A percentile compares a stretch with the other conserved stretches of the same genome.
Evolutionary conservation across 2,888 invertebrate genomes (phyloP).

Genomic region (Halictus ligatus): DNA sequence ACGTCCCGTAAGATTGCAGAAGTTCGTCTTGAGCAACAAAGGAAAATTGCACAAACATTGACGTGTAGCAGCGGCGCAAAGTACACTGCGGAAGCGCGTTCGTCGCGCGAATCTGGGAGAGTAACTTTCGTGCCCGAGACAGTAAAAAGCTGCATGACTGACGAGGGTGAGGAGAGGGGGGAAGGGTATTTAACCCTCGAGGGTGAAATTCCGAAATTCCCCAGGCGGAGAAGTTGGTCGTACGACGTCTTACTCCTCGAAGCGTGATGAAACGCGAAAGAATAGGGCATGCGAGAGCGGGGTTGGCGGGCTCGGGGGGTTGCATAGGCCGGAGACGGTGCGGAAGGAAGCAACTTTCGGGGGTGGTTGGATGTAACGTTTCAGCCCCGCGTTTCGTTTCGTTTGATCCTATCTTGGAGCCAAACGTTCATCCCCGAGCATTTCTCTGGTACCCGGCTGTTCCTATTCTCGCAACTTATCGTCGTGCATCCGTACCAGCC

Average conservation of each 20-base stretch:
- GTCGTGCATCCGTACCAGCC: constrained; percentile 36
- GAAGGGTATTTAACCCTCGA: neutral
- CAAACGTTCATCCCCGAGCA: constrained; percentile 57
- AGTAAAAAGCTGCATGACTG: neutral
- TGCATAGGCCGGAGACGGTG: constrained; percentile 26
- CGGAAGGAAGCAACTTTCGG: constrained; percentile 42
- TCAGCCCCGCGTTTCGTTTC: constrained; percentile 51
- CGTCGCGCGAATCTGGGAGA: neutral
- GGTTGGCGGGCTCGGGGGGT: constrained; percentile 29
- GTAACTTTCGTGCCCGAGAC: neutral
- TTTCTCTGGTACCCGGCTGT: constrained; percentile 46
- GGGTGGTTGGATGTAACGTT: constrained; percentile 53
- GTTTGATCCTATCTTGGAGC: constrained; percentile 62
- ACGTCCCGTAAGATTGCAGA: too few relatives aligned
- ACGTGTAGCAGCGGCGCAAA: neutral
- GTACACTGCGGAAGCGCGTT: neutral
- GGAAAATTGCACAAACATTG: neutral
- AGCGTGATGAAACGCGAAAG: constrained; percentile 38
- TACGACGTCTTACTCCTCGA: constrained; percentile 6
- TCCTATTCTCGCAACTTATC: constrained; percentile 45
- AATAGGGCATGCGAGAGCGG: constrained; percentile 18
- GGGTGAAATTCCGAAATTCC: constrained; percentile 40
- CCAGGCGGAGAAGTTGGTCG: constrained; percentile 39
- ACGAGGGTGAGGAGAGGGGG: too few relatives aligned
- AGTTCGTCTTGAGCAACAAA: too few relatives aligned